A percentile compares a stretch with the other conserved stretches of the same genome.
phyloP scores from a whole-genome alignment of 2,113 vertebrate genomes.

The Gnathonemus echidnorhynchus region DNA sequence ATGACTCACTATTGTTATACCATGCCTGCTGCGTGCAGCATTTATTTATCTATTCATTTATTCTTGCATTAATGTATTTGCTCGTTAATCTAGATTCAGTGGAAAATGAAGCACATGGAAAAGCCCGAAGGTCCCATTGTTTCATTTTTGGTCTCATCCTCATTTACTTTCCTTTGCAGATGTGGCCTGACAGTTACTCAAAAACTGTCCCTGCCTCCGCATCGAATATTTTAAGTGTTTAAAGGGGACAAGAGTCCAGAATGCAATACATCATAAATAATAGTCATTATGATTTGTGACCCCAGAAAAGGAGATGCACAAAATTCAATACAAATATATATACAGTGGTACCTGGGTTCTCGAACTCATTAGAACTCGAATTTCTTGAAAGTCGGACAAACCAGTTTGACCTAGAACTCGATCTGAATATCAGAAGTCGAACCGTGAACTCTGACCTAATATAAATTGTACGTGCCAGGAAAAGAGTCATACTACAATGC shows the following conservation, averaged over 20 bases:
- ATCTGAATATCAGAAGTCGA: no score
- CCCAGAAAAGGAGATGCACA: not conserved
- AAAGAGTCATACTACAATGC: no score
- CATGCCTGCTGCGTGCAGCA: constrained; percentile 16
- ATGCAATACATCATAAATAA: not conserved
- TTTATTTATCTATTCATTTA: constrained; percentile 39
- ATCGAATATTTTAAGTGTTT: not conserved
- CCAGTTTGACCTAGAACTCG: no score
- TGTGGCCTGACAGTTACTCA: not conserved
- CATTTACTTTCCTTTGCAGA: not conserved
- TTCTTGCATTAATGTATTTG: constrained; percentile 39
- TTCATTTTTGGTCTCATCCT: constrained; percentile 18
- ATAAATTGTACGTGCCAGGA: no score
- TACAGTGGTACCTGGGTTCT: no score
- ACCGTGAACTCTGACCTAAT: no score
- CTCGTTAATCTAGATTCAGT: constrained; percentile 38
- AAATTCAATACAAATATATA: not conserved
- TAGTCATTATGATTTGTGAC: not conserved
- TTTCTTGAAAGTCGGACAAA: no score
- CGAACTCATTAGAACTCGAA: no score
- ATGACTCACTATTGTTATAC: constrained; percentile 31
- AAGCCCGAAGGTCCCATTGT: constrained; percentile 26
- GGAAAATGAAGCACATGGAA: constrained; percentile 34
- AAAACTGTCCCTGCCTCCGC: not conserved
- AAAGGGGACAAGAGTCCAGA: not conserved